Conservation (phyloP, 1,140 invertebrate genomes). For the Lordiphosa collinella region DNA sequence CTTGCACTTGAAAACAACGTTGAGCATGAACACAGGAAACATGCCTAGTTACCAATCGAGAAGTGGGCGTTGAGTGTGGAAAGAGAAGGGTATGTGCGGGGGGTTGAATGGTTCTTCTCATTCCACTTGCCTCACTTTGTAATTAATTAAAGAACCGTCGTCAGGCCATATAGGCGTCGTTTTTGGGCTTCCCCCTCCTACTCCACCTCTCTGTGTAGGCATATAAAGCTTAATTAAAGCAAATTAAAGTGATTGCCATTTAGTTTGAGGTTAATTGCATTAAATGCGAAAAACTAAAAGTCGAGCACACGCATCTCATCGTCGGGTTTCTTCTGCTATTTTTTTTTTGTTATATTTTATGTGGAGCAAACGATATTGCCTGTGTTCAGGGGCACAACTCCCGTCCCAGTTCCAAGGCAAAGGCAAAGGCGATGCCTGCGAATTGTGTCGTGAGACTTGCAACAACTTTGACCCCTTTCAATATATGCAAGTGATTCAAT, state of each 20-base stretch:
- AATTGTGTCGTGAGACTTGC: slow-evolving; percentile 61
- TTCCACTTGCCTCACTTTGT: slow-evolving; percentile 19
- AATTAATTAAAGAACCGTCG: slow-evolving; percentile 62
- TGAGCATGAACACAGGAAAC: slow-evolving; percentile 34
- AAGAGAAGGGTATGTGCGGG: not conserved
- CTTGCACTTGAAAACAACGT: slow-evolving; percentile 29
- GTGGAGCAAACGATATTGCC: slow-evolving; percentile 11
- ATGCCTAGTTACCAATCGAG: slow-evolving; percentile 37
- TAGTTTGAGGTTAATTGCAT: slow-evolving; percentile 78
- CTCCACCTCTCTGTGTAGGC: slow-evolving; percentile 32
- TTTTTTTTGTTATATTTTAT: slow-evolving; percentile 6
- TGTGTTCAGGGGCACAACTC: slow-evolving; percentile 8
- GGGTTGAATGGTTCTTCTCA: slow-evolving; percentile 15
- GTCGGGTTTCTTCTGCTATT: not conserved
- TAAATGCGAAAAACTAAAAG: slow-evolving; percentile 68
- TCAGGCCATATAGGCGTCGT: slow-evolving; percentile 53
- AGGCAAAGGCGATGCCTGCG: slow-evolving; percentile 27
- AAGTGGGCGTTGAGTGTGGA: slow-evolving; percentile 34
- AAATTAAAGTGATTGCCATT: slow-evolving; percentile 78
- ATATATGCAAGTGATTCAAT: slow-evolving; percentile 53
- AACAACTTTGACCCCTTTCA: slow-evolving; percentile 53
- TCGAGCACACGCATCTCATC: slow-evolving; percentile 37
- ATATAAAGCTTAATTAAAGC: slow-evolving; percentile 77
- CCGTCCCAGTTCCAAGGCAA: slow-evolving; percentile 17
- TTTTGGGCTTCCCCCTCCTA: slow-evolving; percentile 22